Percentiles rank a stretch among this genome's conserved stretches.
phyloP scores from a whole-genome alignment of 1,140 invertebrate genomes.

The Aphelenchoides avenae region DNA sequence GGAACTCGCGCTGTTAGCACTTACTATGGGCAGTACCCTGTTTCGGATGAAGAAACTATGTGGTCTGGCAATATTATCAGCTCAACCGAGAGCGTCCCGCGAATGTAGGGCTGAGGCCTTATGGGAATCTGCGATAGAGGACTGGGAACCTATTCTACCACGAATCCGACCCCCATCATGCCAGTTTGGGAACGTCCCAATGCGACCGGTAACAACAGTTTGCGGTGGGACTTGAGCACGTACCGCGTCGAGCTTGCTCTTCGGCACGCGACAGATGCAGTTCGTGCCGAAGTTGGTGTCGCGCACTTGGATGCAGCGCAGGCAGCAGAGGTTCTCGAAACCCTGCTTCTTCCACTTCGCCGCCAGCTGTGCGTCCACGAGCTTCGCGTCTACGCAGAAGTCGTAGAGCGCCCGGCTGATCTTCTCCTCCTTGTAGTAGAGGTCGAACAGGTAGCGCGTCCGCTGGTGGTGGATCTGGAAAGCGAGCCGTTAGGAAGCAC shows the following conservation, averaged over 20 bases:
- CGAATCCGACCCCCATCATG: no score
- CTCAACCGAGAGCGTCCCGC: no score
- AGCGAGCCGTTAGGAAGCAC: no score
- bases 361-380: slow-evolving; percentile 93
- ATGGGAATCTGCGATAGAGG: no score
- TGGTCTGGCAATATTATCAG: no score
- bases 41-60: no score
- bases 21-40: no score
- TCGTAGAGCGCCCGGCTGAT: slow-evolving; percentile 94
- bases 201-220: no score
- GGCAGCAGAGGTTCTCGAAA: slow-evolving; percentile 96
- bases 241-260: slow-evolving; percentile 91
- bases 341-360: slow-evolving; percentile 99
- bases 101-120: no score
- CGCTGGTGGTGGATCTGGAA: slow-evolving; percentile 90
- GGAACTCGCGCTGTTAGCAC: no score
- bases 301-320: slow-evolving; percentile 94
- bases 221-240: slow-evolving; percentile 9
- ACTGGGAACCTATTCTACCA: no score
- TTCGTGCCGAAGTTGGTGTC: slow-evolving; percentile 99
- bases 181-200: no score
- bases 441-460: slow-evolving; percentile 91
- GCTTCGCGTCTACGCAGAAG: slow-evolving; percentile 91
- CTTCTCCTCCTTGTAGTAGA: slow-evolving; percentile 90
- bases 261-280: slow-evolving; percentile 97